Evolutionary conservation across 2,113 vertebrate genomes (phyloP).

Genomic region (Actenoides lindsayi): DNA sequence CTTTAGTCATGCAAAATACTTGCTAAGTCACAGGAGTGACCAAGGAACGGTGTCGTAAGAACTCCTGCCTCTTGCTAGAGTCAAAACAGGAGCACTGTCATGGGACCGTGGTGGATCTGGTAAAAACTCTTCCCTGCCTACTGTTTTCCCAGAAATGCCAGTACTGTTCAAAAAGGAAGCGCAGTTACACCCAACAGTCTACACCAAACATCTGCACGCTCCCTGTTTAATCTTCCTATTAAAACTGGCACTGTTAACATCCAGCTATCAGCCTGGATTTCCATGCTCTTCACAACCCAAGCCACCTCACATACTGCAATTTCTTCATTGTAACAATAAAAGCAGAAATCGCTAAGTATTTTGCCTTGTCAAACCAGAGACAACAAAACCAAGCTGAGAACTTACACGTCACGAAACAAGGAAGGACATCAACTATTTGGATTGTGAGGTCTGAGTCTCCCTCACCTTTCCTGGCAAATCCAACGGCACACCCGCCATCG

Average conservation of each 20-base stretch:
- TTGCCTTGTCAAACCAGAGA: neutral
- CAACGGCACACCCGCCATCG: neutral
- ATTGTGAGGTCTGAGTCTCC: neutral
- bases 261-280: neutral
- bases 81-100: neutral
- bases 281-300: neutral
- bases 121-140: neutral
- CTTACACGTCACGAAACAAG: neutral
- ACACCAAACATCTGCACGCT: neutral
- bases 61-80: neutral
- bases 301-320: neutral
- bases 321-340: neutral
- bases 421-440: neutral
- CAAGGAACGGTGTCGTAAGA: rapidly evolving
- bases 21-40: neutral
- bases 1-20: neutral
- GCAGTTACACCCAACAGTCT: neutral
- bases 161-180: neutral
- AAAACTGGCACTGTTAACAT: neutral
- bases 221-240: neutral
- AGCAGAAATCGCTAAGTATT: neutral
- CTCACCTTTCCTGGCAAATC: neutral
- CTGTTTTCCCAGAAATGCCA: neutral
- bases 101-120: neutral
- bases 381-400: neutral